Percentiles rank a stretch among this genome's conserved stretches.
phyloP scores from a whole-genome alignment of 2,797 vertebrate genomes.

The Helostoma temminkii region DNA sequence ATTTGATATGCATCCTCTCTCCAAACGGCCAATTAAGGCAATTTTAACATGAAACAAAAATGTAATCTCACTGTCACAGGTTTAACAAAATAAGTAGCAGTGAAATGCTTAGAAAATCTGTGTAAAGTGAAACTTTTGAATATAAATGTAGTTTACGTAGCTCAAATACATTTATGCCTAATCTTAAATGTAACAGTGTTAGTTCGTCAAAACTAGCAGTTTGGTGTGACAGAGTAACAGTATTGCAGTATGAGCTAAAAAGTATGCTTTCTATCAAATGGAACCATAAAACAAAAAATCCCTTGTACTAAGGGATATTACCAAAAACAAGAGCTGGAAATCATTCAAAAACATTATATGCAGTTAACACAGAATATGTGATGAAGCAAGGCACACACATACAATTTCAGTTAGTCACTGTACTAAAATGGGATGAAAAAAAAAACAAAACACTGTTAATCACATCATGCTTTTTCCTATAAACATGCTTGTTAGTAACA shows the following conservation, averaged over 20 bases:
- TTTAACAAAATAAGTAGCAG: constrained; percentile 7
- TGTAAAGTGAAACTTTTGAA: too few species aligned
- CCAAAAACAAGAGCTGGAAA: constrained; percentile 35
- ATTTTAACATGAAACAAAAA: constrained; percentile 14
- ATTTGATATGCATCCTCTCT: constrained; percentile 11
- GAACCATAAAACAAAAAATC: constrained; percentile 41
- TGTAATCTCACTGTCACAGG: constrained; percentile 8
- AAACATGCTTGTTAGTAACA: constrained; percentile 80
- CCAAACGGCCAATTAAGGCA: constrained; percentile 26
- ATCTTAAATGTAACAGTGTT: constrained; percentile 7
- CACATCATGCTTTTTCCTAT: constrained; percentile 65
- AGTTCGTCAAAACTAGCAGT: constrained; percentile 26
- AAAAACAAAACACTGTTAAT: constrained; percentile 43
- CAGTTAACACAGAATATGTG: constrained; percentile 58
- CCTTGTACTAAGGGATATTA: constrained; percentile 22
- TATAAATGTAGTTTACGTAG: constrained; percentile 3
- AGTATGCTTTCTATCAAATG: constrained; percentile 30
- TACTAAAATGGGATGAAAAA: constrained; percentile 40
- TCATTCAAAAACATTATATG: constrained; percentile 33
- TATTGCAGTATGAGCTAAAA: constrained; percentile 7
- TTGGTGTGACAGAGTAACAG: constrained; percentile 12
- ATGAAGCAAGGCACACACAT: constrained; percentile 72
- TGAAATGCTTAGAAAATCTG: constrained; percentile 21
- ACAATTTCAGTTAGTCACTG: constrained; percentile 65
- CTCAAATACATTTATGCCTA: constrained; percentile 11